These are phyloP conservation scores for Xestia sexstrigata DNA, from an alignment of 2,888 invertebrate genomes.

Conservation along the genomic window DNA sequence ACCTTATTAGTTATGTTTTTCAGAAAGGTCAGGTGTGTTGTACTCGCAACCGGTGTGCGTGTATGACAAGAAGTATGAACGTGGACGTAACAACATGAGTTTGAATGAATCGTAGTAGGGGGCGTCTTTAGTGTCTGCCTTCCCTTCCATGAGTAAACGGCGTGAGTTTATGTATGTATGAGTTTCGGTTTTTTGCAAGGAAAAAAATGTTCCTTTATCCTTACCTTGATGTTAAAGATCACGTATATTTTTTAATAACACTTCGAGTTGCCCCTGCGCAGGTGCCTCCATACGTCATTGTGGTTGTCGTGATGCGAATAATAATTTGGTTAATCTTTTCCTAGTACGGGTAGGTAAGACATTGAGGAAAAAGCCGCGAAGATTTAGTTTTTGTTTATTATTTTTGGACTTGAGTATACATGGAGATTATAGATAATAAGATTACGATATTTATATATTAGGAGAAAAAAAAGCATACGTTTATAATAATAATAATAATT, in stretches of 20 bases:
- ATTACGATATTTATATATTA: background rate
- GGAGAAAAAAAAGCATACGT: too few species aligned
- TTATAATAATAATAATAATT: too few species aligned
- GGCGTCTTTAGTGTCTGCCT: background rate
- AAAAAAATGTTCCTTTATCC: slow-evolving; percentile 28
- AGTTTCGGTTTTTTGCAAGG: slow-evolving; percentile 3
- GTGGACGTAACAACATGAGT: background rate
- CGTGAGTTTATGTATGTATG: background rate
- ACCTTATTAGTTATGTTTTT: too few species aligned
- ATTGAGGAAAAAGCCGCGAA: slow-evolving; percentile 5
- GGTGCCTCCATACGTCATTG: slow-evolving; percentile 30
- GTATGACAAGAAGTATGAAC: background rate
- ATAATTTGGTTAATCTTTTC: slow-evolving; percentile 27
- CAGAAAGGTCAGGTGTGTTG: too few species aligned
- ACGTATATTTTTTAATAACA: slow-evolving; percentile 1
- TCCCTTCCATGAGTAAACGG: background rate
- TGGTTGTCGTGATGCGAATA: slow-evolving; percentile 26
- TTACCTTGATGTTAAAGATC: slow-evolving; percentile 49
- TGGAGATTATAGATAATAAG: background rate
- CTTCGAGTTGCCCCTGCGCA: slow-evolving; percentile 1
- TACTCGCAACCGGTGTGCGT: too few species aligned
- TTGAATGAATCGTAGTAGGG: background rate
- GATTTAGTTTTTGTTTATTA: background rate
- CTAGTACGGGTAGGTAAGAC: slow-evolving; percentile 6
- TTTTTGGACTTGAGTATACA: background rate